phyloP scores from a whole-genome alignment of 2,113 vertebrate genomes.

The Mola mola region DNA sequence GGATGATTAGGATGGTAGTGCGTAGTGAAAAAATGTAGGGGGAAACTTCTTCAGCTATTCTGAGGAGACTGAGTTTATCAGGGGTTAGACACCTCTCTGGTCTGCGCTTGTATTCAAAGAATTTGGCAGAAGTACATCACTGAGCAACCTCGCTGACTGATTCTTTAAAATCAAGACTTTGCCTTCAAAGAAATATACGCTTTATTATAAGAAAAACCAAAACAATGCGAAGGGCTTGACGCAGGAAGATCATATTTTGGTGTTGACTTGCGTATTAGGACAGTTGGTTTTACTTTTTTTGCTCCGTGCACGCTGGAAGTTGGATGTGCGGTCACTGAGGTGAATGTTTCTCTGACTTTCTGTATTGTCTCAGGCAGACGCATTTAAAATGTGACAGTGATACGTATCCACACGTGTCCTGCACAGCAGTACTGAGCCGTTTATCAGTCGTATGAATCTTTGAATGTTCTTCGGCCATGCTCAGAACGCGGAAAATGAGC shows the following conservation, averaged over 20 bases:
- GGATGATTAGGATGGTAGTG: constrained; percentile 74
- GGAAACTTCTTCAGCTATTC: constrained; percentile 66
- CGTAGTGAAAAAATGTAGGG: constrained; percentile 64
- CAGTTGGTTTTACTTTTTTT: no score
- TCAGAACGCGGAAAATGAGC: constrained; percentile 50
- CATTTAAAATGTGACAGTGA: constrained; percentile 23
- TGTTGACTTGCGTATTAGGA: no score
- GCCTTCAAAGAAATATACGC: no score
- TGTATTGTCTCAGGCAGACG: constrained; percentile 1
- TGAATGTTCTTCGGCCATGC: constrained; percentile 44
- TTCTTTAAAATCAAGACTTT: no score
- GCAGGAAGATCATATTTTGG: no score
- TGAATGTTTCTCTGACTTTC: no score
- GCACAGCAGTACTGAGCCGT: constrained; percentile 50
- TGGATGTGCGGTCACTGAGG: no score
- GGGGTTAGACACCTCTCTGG: constrained; percentile 38
- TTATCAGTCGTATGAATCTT: constrained; percentile 28
- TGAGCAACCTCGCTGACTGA: no score
- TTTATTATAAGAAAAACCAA: no score
- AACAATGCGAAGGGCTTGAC: no score
- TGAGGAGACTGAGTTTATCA: constrained; percentile 58
- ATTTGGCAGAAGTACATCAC: no score
- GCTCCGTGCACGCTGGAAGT: no score
- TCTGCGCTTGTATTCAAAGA: constrained; percentile 41
- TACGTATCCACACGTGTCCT: constrained; percentile 1